Evolutionary conservation across 2,113 vertebrate genomes (phyloP).

Genomic region (Nothocercus nigrocapillus): DNA sequence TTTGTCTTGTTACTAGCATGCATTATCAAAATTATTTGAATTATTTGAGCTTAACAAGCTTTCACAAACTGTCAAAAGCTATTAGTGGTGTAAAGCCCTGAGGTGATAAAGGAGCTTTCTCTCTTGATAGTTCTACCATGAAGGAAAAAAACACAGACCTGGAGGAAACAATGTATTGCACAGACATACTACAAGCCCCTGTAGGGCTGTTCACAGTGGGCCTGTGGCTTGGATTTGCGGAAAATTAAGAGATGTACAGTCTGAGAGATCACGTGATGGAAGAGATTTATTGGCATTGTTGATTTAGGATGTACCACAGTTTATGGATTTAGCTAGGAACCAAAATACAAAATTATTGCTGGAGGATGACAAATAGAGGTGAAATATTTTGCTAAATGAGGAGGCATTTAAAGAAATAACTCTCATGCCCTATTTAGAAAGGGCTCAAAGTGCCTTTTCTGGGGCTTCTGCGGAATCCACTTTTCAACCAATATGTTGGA

Average conservation of each 20-base stretch:
- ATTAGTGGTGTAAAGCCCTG: slow-evolving; percentile 13
- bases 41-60: slow-evolving; percentile 58
- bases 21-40: slow-evolving; percentile 57
- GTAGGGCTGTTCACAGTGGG: background rate
- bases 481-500: slow-evolving; percentile 13
- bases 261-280: background rate
- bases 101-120: background rate
- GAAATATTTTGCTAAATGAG: background rate
- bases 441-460: background rate
- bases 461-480: background rate
- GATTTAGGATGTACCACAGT: background rate
- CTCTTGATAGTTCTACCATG: slow-evolving; percentile 20
- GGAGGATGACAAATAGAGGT: background rate
- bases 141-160: slow-evolving; percentile 13
- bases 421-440: background rate
- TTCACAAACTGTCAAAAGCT: slow-evolving; percentile 51
- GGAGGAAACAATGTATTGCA: slow-evolving; percentile 21
- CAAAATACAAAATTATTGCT: background rate
- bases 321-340: background rate
- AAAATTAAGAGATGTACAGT: background rate
- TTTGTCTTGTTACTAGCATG: slow-evolving; percentile 47
- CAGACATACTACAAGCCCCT: background rate
- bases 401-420: background rate
- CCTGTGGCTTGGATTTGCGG: background rate
- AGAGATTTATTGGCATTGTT: background rate